These are phyloP conservation scores for Probaryconus sp. DNA, from an alignment of 1,140 invertebrate species.

Conservation along the genomic window DNA sequence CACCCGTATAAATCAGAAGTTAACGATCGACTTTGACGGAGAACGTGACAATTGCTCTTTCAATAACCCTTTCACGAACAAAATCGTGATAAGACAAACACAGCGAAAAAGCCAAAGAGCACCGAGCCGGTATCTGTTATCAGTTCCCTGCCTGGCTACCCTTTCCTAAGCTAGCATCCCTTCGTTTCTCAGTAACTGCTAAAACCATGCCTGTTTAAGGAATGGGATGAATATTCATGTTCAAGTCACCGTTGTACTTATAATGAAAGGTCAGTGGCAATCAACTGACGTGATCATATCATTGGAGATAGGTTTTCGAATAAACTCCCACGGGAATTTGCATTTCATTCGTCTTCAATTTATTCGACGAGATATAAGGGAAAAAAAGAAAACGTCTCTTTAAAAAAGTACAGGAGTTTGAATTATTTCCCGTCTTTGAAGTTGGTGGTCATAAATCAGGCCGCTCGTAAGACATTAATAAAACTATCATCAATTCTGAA, in stretches of 20 bases:
- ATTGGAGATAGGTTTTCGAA: no score
- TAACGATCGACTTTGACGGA: slow-evolving; percentile 65
- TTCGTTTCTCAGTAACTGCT: slow-evolving; percentile 49
- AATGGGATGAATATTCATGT: slow-evolving; percentile 78
- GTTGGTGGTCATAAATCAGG: no score
- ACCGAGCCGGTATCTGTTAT: slow-evolving; percentile 73
- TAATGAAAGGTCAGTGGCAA: slow-evolving; percentile 76
- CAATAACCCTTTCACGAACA: slow-evolving; percentile 69
- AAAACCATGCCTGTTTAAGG: slow-evolving; percentile 69
- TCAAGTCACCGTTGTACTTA: slow-evolving; percentile 69
- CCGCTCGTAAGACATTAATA: no score
- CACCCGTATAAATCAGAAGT: slow-evolving; percentile 27
- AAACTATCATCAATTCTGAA: no score
- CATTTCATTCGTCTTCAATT: no score
- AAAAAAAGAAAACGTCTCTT: no score
- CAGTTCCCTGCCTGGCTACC: slow-evolving; percentile 65
- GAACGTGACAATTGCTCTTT: slow-evolving; percentile 68
- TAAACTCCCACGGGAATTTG: no score
- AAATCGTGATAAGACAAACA: slow-evolving; percentile 74
- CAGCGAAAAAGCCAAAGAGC: slow-evolving; percentile 74
- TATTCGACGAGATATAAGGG: no score
- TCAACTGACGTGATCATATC: slow-evolving; percentile 67
- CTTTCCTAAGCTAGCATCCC: slow-evolving; percentile 56
- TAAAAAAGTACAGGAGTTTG: no score
- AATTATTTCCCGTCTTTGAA: no score